phyloP scores from a whole-genome alignment of 2,888 invertebrate species.

The Eupeodes luniger region DNA sequence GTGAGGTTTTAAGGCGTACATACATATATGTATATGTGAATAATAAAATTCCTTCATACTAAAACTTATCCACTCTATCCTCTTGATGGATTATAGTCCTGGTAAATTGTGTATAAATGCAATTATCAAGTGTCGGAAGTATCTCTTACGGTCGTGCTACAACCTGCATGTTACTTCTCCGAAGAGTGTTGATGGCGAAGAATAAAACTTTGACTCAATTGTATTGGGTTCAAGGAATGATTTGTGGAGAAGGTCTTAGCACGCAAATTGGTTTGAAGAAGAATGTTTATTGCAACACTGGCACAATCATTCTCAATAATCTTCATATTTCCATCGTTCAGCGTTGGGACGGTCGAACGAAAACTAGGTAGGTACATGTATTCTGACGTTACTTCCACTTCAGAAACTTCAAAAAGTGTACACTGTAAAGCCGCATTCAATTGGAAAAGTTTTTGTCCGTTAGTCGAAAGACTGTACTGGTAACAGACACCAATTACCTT shows the following conservation, averaged over 20 bases:
- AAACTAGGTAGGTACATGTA: background rate
- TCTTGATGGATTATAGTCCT: constrained; percentile 71
- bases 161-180: constrained; percentile 38
- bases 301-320: constrained; percentile 58
- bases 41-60: constrained; percentile 17
- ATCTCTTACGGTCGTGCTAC: constrained; percentile 24
- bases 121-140: constrained; percentile 76
- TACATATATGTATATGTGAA: background rate
- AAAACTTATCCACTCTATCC: constrained; percentile 34
- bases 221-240: constrained; percentile 20
- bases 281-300: constrained; percentile 57
- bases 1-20: constrained; percentile 12
- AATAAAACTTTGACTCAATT: constrained; percentile 11
- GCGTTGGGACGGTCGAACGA: constrained; percentile 1
- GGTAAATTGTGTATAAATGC: constrained; percentile 66
- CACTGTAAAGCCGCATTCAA: constrained; percentile 59
- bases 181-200: constrained; percentile 19
- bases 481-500: constrained; percentile 64
- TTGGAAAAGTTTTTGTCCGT: constrained; percentile 62
- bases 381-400: constrained; percentile 44
- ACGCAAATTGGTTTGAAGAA: constrained; percentile 63
- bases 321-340: constrained; percentile 5
- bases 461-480: constrained; percentile 28
- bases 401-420: constrained; percentile 63
- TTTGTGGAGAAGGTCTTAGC: constrained; percentile 48